Evolutionary conservation across 2,113 vertebrate species (phyloP).

Genomic region (Marcusenius ussheri): DNA sequence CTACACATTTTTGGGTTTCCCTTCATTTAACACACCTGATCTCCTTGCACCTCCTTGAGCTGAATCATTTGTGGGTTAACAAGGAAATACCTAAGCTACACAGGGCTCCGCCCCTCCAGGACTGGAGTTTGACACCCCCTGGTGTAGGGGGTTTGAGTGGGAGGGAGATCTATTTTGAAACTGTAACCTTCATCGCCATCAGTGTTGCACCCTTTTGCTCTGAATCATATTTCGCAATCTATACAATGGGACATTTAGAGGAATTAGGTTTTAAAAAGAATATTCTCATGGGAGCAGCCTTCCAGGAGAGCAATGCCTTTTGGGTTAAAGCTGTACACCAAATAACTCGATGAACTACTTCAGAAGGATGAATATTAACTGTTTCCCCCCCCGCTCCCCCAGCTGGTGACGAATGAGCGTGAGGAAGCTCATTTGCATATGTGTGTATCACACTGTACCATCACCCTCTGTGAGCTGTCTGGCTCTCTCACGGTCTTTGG

Average conservation of each 20-base stretch:
- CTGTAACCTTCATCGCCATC: neutral
- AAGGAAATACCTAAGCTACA: too few species aligned
- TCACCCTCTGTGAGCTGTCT: neutral
- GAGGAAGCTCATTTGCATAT: neutral
- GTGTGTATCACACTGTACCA: neutral
- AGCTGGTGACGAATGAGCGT: neutral
- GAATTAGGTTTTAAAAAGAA: neutral
- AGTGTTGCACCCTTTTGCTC: neutral
- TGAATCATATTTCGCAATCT: neutral
- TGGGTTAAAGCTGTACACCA: neutral
- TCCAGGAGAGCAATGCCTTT: neutral
- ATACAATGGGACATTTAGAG: neutral
- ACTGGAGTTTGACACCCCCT: too few species aligned
- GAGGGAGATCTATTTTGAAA: neutral
- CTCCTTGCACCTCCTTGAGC: too few species aligned
- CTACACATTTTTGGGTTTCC: too few species aligned
- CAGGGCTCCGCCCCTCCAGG: too few species aligned
- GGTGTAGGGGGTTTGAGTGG: neutral
- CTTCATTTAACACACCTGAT: too few species aligned
- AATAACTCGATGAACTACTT: neutral
- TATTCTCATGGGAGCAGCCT: neutral
- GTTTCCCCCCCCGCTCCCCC: neutral
- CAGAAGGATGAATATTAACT: neutral
- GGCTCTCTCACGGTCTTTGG: neutral
- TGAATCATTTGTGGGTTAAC: too few species aligned